phyloP scores from a whole-genome alignment of 2,113 vertebrate genomes.

The Nannospalax galili region DNA sequence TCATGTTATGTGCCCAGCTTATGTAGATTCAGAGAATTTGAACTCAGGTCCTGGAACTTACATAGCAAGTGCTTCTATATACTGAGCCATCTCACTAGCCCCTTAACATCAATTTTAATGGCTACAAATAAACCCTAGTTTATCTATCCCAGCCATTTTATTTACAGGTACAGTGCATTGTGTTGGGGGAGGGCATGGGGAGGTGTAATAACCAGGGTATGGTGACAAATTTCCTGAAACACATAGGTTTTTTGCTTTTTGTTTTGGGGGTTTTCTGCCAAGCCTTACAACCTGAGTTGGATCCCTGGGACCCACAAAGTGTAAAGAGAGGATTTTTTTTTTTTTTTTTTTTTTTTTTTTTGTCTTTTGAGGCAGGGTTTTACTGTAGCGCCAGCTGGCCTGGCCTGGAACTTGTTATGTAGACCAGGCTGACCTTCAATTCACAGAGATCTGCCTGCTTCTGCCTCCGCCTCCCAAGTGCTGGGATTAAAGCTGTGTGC shows the following conservation, averaged over 20 bases:
- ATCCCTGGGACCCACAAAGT: neutral
- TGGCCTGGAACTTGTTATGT: no score
- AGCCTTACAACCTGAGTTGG: neutral
- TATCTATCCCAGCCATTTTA: neutral
- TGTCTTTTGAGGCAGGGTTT: no score
- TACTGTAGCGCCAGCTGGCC: no score
- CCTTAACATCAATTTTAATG: conserved; percentile 8
- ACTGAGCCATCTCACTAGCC: neutral
- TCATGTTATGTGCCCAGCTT: neutral
- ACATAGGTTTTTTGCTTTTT: neutral
- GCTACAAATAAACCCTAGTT: conserved; percentile 15
- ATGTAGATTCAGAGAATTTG: rapidly evolving
- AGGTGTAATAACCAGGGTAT: neutral
- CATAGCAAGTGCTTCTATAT: no score
- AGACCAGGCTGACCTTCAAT: no score
- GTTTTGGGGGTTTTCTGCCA: neutral
- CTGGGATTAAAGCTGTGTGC: no score
- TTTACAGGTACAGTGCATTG: neutral
- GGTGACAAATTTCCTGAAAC: neutral
- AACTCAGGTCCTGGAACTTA: neutral
- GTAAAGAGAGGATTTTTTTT: no score
- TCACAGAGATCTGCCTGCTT: no score
- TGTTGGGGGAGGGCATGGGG: neutral
- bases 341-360: no score
- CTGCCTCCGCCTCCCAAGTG: no score